Evolutionary conservation across 2,113 vertebrate genomes (phyloP).

Genomic region (Circaetus cinerascens): DNA sequence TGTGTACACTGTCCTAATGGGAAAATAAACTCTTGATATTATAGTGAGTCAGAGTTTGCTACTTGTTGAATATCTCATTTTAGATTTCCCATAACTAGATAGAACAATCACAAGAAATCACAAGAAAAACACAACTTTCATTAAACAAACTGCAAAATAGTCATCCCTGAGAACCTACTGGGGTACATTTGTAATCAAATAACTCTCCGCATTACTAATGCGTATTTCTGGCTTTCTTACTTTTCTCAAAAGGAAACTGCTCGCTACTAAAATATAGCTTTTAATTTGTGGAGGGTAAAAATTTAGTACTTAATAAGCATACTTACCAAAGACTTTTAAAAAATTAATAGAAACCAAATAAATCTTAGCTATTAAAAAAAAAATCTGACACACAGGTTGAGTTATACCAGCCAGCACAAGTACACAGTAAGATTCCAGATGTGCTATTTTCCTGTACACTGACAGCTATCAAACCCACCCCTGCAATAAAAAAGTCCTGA

Average conservation of each 20-base stretch:
- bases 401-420: slow-evolving; percentile 71
- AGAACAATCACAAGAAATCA: slow-evolving; percentile 42
- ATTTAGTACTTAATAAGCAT: slow-evolving; percentile 66
- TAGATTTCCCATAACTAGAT: background rate
- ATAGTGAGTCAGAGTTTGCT: background rate
- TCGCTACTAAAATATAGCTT: slow-evolving; percentile 64
- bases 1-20: background rate
- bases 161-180: background rate
- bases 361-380: slow-evolving; percentile 68
- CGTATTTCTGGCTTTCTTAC: background rate
- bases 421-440: slow-evolving; percentile 76
- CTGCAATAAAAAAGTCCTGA: slow-evolving; percentile 72
- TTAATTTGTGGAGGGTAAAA: slow-evolving; percentile 69
- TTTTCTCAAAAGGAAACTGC: slow-evolving; percentile 34
- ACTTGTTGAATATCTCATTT: background rate
- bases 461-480: slow-evolving; percentile 74
- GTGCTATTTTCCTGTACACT: slow-evolving; percentile 75
- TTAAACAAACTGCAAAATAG: slow-evolving; percentile 29
- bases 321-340: slow-evolving; percentile 63
- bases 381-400: slow-evolving; percentile 67
- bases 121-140: slow-evolving; percentile 12
- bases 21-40: background rate
- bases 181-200: background rate
- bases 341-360: slow-evolving; percentile 75
- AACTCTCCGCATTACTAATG: background rate